phyloP scores from a whole-genome alignment of 2,113 vertebrate species.

The Martes martes region DNA sequence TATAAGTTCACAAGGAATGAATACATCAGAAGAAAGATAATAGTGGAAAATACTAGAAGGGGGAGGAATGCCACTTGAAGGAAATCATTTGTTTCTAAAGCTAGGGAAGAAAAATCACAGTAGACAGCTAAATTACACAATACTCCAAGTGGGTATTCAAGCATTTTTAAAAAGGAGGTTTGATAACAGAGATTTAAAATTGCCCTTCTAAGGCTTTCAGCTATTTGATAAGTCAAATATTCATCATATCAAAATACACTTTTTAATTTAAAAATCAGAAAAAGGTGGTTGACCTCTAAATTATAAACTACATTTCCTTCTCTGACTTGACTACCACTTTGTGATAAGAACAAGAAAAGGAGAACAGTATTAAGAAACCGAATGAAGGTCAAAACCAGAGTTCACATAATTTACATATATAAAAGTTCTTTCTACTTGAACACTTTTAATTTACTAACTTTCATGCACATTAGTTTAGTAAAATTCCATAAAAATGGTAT shows the following conservation, averaged over 20 bases:
- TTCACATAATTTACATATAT: conserved; percentile 13
- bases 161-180: not conserved
- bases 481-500: conserved; percentile 19
- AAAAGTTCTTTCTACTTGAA: conserved; percentile 42
- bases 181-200: conserved; percentile 40
- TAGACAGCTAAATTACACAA: conserved; percentile 42
- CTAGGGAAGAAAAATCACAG: conserved; percentile 33
- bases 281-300: conserved; percentile 30
- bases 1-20: not conserved
- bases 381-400: conserved; percentile 57
- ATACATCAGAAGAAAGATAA: not conserved
- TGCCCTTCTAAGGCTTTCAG: conserved; percentile 24
- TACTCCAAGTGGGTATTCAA: conserved; percentile 31
- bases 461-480: not conserved
- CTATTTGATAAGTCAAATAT: conserved; percentile 36
- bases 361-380: not conserved
- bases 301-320: not conserved
- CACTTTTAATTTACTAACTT: conserved; percentile 37
- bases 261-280: conserved; percentile 39
- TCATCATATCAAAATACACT: conserved; percentile 38
- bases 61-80: not conserved
- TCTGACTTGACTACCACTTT: not conserved
- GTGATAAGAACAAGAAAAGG: not conserved
- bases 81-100: conserved; percentile 36
- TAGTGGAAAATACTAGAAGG: not conserved